These are phyloP conservation scores for Macaca mulatta DNA, from an alignment of 2,113 vertebrate species.

Conservation along the genomic window DNA sequence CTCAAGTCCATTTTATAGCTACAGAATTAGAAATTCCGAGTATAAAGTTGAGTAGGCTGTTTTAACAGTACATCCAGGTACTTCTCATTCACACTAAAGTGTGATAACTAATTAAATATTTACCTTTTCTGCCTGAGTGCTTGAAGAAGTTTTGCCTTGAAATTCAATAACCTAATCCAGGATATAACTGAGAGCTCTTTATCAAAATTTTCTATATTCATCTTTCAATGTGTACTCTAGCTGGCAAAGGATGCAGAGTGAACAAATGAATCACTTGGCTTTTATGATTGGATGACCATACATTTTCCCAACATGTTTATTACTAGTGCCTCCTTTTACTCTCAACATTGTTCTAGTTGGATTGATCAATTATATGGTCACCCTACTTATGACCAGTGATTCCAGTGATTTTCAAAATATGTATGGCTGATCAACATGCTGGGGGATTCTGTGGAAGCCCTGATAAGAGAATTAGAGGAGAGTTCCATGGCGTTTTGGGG, in stretches of 20 bases:
- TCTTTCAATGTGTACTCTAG: neutral
- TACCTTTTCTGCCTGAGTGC: constrained; percentile 10
- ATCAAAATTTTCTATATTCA: neutral
- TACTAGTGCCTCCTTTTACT: neutral
- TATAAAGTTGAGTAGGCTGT: neutral
- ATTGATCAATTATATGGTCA: neutral
- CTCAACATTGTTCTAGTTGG: neutral
- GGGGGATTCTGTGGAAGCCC: neutral
- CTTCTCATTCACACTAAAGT: neutral
- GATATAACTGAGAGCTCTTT: neutral
- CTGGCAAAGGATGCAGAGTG: neutral
- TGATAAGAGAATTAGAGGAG: neutral
- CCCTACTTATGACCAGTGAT: neutral
- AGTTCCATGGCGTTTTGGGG: neutral
- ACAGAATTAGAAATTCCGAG: neutral
- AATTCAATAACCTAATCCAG: neutral
- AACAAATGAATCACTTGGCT: neutral
- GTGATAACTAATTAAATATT: constrained; percentile 5
- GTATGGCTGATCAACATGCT: neutral
- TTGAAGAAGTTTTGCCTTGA: constrained; percentile 3
- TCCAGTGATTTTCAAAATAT: neutral
- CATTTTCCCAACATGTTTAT: neutral
- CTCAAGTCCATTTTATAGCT: neutral
- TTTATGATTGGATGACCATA: neutral
- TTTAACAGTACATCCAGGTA: neutral